Conservation (phyloP, 2,888 invertebrate genomes). For the Drosophila phalerata region DNA sequence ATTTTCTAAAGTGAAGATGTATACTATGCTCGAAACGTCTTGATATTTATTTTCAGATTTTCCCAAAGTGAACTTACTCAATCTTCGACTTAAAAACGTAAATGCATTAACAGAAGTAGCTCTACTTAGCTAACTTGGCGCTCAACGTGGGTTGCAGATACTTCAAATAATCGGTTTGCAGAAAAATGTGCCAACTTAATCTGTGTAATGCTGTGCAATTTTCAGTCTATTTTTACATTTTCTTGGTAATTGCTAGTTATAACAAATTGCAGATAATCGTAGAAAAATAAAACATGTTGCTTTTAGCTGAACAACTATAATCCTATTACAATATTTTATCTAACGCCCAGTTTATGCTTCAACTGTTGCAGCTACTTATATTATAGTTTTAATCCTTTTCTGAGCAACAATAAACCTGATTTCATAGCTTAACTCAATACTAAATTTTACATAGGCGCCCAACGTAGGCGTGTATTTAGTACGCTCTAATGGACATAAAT, state of each 20-base stretch:
- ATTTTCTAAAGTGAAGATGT: constrained; percentile 1
- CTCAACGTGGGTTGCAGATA: background rate
- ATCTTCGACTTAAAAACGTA: background rate
- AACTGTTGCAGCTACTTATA: too few species aligned
- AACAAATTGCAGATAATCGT: background rate
- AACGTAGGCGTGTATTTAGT: too few species aligned
- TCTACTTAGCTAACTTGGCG: background rate
- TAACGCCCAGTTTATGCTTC: too few species aligned
- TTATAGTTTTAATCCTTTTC: too few species aligned
- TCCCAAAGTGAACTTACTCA: background rate
- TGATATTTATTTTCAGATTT: background rate
- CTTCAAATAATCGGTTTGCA: background rate
- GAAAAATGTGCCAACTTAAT: background rate
- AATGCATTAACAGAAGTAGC: background rate
- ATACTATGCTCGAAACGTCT: background rate
- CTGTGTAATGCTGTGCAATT: background rate
- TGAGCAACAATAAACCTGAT: too few species aligned
- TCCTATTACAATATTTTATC: too few species aligned
- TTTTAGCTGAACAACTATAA: background rate
- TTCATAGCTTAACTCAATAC: too few species aligned
- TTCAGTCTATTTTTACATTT: background rate
- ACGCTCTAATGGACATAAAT: background rate
- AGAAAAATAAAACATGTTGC: background rate
- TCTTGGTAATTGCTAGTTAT: background rate
- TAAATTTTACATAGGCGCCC: too few species aligned